These are phyloP conservation scores for Trichoplusia ni DNA, from an alignment of 1,140 invertebrate genomes.

Conservation along the genomic window DNA sequence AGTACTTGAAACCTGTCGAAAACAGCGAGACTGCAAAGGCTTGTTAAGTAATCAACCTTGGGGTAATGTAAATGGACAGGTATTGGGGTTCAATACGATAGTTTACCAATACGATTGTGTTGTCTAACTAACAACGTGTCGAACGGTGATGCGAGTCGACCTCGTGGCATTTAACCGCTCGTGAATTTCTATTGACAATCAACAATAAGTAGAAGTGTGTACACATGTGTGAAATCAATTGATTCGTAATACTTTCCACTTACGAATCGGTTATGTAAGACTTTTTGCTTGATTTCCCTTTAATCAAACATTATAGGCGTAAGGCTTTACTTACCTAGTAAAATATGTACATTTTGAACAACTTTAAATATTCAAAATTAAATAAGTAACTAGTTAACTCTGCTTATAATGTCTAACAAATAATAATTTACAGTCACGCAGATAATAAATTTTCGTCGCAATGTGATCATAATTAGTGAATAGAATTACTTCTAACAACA, in stretches of 20 bases:
- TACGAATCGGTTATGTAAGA: background rate
- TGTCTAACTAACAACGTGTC: constrained; percentile 6
- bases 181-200: constrained; percentile 13
- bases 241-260: constrained; percentile 20
- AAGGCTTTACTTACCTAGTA: no score
- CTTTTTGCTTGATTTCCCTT: constrained; percentile 1
- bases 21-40: constrained; percentile 35
- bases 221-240: constrained; percentile 8
- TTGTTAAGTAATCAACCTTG: constrained; percentile 51
- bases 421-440: no score
- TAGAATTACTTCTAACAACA: no score
- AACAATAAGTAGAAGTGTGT: background rate
- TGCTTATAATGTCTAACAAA: no score
- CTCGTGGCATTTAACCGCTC: constrained; percentile 10
- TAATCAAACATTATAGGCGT: background rate
- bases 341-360: no score
- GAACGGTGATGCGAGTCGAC: constrained; percentile 8
- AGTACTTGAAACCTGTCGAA: constrained; percentile 11
- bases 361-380: no score
- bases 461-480: no score
- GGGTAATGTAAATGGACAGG: constrained; percentile 46
- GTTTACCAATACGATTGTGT: constrained; percentile 20
- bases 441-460: no score
- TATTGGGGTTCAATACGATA: constrained; percentile 12
- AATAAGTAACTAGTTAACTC: no score